Base-by-base conservation (phyloP, 2,113 vertebrate species). In the Tautogolabrus adspersus region DNA sequence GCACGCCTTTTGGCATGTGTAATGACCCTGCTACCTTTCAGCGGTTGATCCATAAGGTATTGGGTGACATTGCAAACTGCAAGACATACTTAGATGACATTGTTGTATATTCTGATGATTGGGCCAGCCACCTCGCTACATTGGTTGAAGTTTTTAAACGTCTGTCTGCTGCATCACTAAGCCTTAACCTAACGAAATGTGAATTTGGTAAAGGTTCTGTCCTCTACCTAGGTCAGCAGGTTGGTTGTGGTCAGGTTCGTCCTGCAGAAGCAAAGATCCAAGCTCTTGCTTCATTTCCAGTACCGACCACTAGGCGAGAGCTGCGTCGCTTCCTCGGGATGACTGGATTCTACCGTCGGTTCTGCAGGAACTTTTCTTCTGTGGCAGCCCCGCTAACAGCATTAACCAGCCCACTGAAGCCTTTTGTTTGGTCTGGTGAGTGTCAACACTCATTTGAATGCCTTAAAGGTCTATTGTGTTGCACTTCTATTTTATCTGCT, bases 171-270 rank as follows among this genome's bases (percentile, higher is more conserved):
- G 67, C 54, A 1, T 46, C 40, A 1, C 42, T 60, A 21, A 37
- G 56, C 0, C 18, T 71, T 0, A 71, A 60, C 15, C 55, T 71
- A 34, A 0, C 68, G 5, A 71, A 59, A 18, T 60, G 44, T 60
- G 68, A 51, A 7, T 60, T 51, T 71, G 44, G 23, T 0, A n/a
- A n/a, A 22, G 23, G 23, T 21, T 13, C 56, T 10, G 23, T 60
- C 11, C 6, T 49, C 0, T 60, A 71, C 38, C 56, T 70, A 60
- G 42, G 57, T 51, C 23, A 71, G 68, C 56, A 60, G 19, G 44
- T 60, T 38, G 56, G 57, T 10, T 3, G 12, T 37, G 56, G 44
- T 0, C 12, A 21, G 19, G 40, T 42, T 34, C 6, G 37, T 8
- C 66, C 66, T 15, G 52, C 15, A 12, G 49, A 40, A 8, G 49